Percentiles rank a stretch among this genome's conserved stretches.
Conservation (phyloP, 1,140 invertebrate species). For the Achatina immaculata region DNA sequence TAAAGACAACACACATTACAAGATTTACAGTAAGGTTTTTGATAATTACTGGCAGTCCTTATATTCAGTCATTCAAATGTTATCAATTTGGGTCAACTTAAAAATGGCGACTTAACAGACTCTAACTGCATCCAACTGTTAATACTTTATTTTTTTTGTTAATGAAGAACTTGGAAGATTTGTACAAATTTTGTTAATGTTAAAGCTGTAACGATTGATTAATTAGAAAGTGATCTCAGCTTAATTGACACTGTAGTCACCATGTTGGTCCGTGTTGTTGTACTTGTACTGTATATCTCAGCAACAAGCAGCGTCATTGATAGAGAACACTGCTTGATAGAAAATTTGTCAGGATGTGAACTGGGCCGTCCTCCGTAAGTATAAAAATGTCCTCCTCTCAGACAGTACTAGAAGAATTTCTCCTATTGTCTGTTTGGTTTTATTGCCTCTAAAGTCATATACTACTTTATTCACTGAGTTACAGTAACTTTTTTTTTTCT, state of each 20-base stretch:
- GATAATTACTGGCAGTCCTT: background rate
- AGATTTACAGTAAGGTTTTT: background rate
- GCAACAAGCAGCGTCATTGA: background rate
- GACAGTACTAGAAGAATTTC: too few relatives aligned
- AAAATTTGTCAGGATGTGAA: conserved; percentile 35
- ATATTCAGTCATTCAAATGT: background rate
- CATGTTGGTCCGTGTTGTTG: background rate
- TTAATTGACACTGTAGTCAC: background rate
- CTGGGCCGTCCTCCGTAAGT: conserved; percentile 47
- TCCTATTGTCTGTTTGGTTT: too few relatives aligned
- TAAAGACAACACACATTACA: too few relatives aligned
- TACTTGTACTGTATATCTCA: conserved; percentile 9
- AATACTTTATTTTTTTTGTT: background rate
- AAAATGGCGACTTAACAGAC: conserved; percentile 16
- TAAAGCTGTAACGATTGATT: background rate
- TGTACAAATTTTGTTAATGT: background rate
- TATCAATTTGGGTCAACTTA: conserved; percentile 18
- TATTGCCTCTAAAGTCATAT: too few relatives aligned
- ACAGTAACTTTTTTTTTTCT: too few relatives aligned
- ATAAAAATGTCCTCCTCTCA: too few relatives aligned
- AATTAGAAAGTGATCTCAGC: background rate
- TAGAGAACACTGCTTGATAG: conserved; percentile 20
- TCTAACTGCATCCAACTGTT: background rate
- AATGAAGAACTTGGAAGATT: background rate
- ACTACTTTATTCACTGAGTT: too few relatives aligned